Evolutionary conservation across 2,888 invertebrate genomes (phyloP).

Genomic region (Meiosimyza platycephala): DNA sequence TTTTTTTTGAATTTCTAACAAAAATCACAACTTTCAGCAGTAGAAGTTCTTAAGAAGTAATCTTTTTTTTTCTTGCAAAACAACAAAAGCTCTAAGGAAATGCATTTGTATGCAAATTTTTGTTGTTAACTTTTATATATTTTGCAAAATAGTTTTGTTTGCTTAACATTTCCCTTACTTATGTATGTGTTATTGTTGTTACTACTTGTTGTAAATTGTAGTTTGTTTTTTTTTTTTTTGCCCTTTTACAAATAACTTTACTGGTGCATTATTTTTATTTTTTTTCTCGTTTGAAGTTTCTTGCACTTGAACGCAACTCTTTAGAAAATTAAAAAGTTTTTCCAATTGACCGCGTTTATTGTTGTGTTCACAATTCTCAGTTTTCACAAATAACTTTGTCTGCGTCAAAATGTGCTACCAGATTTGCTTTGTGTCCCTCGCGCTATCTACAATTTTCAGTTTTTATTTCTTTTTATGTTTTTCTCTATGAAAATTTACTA

Average conservation of each 20-base stretch:
- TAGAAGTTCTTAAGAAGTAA: neutral
- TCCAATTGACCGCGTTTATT: slow-evolving; percentile 33
- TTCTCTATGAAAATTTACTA: neutral
- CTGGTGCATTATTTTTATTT: neutral
- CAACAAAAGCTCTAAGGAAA: slow-evolving; percentile 5
- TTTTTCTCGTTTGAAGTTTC: slow-evolving; percentile 1
- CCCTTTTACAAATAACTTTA: too few relatives aligned
- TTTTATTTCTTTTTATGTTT: too few relatives aligned
- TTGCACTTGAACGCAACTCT: slow-evolving; percentile 28
- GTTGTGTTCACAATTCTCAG: slow-evolving; percentile 3
- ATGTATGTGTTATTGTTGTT: neutral
- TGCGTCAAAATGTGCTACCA: too few relatives aligned
- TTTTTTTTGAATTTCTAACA: too few relatives aligned
- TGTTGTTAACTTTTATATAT: neutral
- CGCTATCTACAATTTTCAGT: too few relatives aligned
- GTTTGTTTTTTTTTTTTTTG: too few relatives aligned
- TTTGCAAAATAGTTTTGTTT: too few relatives aligned
- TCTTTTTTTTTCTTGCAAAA: neutral
- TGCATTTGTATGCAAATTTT: slow-evolving; percentile 18
- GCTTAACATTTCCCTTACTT: too few relatives aligned
- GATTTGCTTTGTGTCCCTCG: too few relatives aligned
- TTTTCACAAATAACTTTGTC: neutral
- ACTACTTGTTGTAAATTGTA: neutral
- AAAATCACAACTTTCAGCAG: too few relatives aligned
- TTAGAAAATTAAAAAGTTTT: slow-evolving; percentile 34